Base-by-base conservation (phyloP, 2,797 vertebrate species). In the Pangasius larnaudii region DNA sequence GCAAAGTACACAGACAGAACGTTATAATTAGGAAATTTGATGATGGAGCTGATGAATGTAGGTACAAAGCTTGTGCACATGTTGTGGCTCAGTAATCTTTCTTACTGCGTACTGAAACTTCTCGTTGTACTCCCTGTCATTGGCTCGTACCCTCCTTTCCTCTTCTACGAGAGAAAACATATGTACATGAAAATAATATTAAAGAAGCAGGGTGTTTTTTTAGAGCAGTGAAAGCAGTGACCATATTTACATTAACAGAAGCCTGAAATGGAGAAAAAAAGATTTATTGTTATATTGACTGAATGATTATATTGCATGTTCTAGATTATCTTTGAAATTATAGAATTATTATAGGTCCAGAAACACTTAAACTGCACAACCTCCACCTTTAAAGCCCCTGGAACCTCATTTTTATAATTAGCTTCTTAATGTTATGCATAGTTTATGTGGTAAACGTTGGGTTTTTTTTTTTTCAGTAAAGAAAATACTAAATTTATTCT, bases 101-200 rank as follows among this genome's bases (percentile, higher is more conserved):
- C 97, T 97, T 92, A 99, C 98, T 89, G 98, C 97, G 16, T 99
- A 98, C 94, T 98, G 97, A 93, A 98, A 98, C 94, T 97, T 98
- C 92, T 99, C 98, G 2, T 99, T 98, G 95, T 98, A 98, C 59
- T 98, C 97, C 90, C 98, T 95, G 24, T 97, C 97, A 0, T 99
- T 98, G 90, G 97, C 97, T 93, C 96, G 95, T 75, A 97, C 97
- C 95, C 95, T 95, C 93, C 98, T 96, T 95, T 98, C 98, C 95
- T 98, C 98, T 97, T 99, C 98, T 98, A 93, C 46, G 24, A 92
- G 91, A 87, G 89, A 88, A 91, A 79, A 92, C 49, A 93, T 24
- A 74, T 74, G 14, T 71, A n/a, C 33, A 53, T 33, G 8, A 53
- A 71, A 75, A n/a, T 42, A 22, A 51, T 0, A 84, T 86, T 30